Evolutionary conservation across 1,140 invertebrate species (phyloP).

Genomic region (Macrobrachium rosenbergii): DNA sequence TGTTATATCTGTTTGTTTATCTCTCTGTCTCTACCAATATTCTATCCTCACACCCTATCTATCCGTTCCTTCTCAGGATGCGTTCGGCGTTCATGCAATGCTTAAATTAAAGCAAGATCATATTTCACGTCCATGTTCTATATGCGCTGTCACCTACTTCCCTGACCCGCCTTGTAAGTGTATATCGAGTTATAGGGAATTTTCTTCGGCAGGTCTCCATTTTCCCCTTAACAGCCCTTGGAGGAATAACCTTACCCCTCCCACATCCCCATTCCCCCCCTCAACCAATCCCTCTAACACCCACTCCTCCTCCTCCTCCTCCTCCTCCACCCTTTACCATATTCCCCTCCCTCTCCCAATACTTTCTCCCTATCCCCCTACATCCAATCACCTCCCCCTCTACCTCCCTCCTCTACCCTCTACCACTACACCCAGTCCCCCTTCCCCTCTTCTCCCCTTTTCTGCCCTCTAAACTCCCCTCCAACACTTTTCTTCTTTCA

Average conservation of each 20-base stretch:
- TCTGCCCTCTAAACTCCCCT: not conserved
- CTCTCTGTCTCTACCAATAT: not conserved
- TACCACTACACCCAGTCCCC: not conserved
- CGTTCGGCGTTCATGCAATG: too few relatives aligned
- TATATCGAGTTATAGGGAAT: not conserved
- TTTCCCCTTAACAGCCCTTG: not conserved
- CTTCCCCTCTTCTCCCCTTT: not conserved
- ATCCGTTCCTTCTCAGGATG: not conserved
- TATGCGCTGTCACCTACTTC: not conserved
- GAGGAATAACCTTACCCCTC: too few relatives aligned
- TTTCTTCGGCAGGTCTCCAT: not conserved
- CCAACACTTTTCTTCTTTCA: too few relatives aligned
- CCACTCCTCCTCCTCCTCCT: not conserved
- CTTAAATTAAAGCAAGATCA: too few relatives aligned
- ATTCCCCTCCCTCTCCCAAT: not conserved
- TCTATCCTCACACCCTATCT: not conserved
- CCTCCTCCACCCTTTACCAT: not conserved
- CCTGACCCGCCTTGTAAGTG: not conserved
- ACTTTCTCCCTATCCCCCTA: not conserved
- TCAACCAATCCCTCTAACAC: not conserved
- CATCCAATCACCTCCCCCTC: not conserved
- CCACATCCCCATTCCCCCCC: not conserved
- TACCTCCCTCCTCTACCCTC: not conserved
- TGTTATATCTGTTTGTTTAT: not conserved
- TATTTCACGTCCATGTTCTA: not conserved